A percentile compares a stretch with the other conserved stretches of the same genome.
These are phyloP conservation scores for Falco peregrinus DNA, from an alignment of 2,797 vertebrate species.

Conservation along the genomic window DNA sequence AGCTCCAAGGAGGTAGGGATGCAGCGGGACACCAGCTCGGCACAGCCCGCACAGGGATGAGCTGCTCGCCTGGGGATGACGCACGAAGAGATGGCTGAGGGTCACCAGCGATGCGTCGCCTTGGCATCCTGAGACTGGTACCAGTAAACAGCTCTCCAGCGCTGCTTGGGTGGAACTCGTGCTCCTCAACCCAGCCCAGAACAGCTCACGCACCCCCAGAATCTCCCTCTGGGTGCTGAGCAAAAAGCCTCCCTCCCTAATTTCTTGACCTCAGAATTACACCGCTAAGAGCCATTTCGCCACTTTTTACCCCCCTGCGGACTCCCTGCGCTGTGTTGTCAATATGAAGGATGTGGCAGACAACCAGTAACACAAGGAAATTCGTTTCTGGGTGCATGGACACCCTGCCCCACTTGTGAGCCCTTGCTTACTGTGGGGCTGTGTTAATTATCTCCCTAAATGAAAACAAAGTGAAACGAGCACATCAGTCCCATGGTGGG, in stretches of 20 bases:
- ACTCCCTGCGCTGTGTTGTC: accelerated
- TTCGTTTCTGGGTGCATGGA: background rate
- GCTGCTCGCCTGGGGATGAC: accelerated
- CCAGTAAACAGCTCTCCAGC: background rate
- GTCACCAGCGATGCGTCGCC: accelerated
- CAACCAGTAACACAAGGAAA: background rate
- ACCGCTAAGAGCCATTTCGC: background rate
- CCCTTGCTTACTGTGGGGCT: background rate
- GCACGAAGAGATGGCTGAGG: background rate
- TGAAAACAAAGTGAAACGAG: background rate
- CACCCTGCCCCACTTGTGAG: accelerated
- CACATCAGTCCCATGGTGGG: accelerated
- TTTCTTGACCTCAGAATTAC: background rate
- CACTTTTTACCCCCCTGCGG: background rate
- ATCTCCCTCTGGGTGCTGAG: background rate
- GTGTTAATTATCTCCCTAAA: background rate
- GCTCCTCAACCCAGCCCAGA: background rate
- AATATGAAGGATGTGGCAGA: accelerated
- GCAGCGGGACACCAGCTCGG: too few relatives aligned
- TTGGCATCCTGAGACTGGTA: too few relatives aligned
- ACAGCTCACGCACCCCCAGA: too few relatives aligned
- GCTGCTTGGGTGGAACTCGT: background rate
- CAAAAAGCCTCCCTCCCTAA: background rate
- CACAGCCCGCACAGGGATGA: accelerated
- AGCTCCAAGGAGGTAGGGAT: background rate